Base-by-base conservation (phyloP, 1,140 invertebrate genomes). In the Drosophila ironensis region DNA sequence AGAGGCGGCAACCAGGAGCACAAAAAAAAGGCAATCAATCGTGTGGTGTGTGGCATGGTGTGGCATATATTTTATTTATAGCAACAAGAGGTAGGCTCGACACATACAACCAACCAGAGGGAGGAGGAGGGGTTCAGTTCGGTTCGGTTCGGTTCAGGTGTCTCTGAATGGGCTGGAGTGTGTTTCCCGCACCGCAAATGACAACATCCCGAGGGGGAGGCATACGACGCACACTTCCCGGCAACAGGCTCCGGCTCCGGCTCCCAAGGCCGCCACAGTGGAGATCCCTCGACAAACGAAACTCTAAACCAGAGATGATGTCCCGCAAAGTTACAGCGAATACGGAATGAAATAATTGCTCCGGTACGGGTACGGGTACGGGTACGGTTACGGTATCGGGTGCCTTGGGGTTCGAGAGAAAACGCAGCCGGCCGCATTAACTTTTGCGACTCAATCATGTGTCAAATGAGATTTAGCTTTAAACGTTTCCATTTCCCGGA, bases 41-140 rank as follows among this genome's bases (percentile, higher is more conserved):
- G 73, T 67, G 70, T 52, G 68, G 24, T 59, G 25, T 46, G 33
- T 53, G 7, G 2, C n/a, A 7, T 12, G 30, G 25, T 63, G 19
- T 52, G 44, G 37, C 54, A 68, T 61, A 82, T 60, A 73, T 67
- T 84, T 84, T 82, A 84, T 84, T 86, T 84, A 86, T 84, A 84
- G 80, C 77, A 74, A 77, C 69, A 67, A 84, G 70, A 35, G 80
- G 69, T 53, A 64, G 73, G 73, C 69, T 50, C 53, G 17, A 40
- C 17, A 44, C 40, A 45, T n/a, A n/a, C n/a, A n/a, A n/a, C n/a
- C n/a, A n/a, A n/a, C n/a, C n/a, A n/a, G n/a, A n/a, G n/a, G n/a
- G n/a, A n/a, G n/a, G n/a, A n/a, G n/a, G n/a, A n/a, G n/a, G n/a
- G n/a, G n/a, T n/a, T n/a, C n/a, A n/a, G n/a, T n/a, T n/a, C n/a